Evolutionary conservation across 2,797 vertebrate species (phyloP).

Genomic region (Tarsius wallacei): DNA sequence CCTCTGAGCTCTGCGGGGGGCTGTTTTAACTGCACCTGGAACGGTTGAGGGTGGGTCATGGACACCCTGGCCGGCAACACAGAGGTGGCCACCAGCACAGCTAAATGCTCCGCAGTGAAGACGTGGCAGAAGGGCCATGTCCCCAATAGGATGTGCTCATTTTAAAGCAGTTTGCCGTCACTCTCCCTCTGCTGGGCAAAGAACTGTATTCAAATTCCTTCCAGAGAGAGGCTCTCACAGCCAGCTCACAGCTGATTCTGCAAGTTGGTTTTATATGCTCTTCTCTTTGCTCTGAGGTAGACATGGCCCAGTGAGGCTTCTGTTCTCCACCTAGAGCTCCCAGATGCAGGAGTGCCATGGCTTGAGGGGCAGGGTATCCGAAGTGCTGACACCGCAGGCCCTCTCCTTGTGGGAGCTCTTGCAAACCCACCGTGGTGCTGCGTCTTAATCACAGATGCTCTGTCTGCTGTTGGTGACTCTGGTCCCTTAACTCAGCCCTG

Average conservation of each 20-base stretch:
- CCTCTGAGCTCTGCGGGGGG: not conserved
- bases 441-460: not conserved
- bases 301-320: not conserved
- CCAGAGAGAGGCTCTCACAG: not conserved
- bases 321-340: not conserved
- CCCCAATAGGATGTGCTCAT: not conserved
- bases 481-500: not conserved
- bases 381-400: not conserved
- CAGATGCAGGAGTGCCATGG: not conserved
- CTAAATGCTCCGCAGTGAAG: not conserved
- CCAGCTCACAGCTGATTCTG: not conserved
- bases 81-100: too few species aligned
- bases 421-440: not conserved
- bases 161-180: not conserved
- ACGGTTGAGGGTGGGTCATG: not conserved
- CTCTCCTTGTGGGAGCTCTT: not conserved
- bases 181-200: not conserved
- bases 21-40: not conserved
- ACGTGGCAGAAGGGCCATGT: too few species aligned
- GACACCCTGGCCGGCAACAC: not conserved
- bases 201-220: not conserved
- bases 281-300: not conserved
- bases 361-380: not conserved
- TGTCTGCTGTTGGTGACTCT: not conserved
- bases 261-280: not conserved